Evolutionary conservation across 2,888 invertebrate species (phyloP), one percentile per base, ranked within the genome.

Genomic region (Pandemis heparana): DNA sequence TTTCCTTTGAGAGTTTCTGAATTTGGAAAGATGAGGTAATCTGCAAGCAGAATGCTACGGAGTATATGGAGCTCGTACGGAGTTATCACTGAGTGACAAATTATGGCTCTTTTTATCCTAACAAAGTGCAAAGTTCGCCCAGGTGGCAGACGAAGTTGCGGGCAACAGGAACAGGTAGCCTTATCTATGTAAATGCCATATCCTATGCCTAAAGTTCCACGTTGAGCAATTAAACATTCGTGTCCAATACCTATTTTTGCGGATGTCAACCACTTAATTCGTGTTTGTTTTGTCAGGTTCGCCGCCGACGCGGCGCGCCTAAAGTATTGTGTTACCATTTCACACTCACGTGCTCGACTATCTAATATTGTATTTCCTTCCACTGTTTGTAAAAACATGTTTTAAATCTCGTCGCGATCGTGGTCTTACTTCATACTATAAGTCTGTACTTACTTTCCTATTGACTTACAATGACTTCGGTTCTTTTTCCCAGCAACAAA

Each of bases 221-320:
- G 5, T 59, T 46, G 64, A 71, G 64, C 70, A 65, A 65, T 71
- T 71, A 67, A 67, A 59, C 53, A 64, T 39, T 38, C n/a, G 18
- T 14, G 16, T 60, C n/a, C 60, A 10, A 38, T 59, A 68, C 48
- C 73, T 73, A 74, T 74, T 74, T 74, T 74, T 70, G 74, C 74
- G 70, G 70, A 74, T 74, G 74, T 74, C 66, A 67, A 63, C 56
- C 71, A 71, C 71, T 74, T 74, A 74, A 74, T 62, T 67, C 63
- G 66, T 92, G 89, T 92, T 92, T 94, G 92, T 93, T 94, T 92
- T 93, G 87, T 91, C 92, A 93, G 92, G 69, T 74, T 59, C 62
- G 72, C 69, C 56, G 74, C 70, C 78, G 43, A 12, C 43, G 43
- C 83, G 86, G 83, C 85, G 77, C 89, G 90, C 86, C 85, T 89